phyloP scores from a whole-genome alignment of 1,140 invertebrate species.

The Spodoptera litura region DNA sequence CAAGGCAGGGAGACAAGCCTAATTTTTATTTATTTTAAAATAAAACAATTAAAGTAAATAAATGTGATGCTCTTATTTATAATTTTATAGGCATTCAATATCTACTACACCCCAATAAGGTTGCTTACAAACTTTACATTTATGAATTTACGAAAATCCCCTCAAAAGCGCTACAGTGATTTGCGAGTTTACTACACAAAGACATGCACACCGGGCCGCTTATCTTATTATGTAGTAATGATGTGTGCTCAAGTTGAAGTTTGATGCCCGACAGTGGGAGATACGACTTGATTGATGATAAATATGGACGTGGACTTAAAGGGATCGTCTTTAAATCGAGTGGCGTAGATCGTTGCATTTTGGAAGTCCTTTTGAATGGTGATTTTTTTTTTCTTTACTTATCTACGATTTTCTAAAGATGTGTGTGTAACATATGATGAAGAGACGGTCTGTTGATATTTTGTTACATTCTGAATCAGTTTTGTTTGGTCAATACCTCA shows the following conservation, averaged over 20 bases:
- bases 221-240: conserved; percentile 36
- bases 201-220: neutral
- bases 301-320: conserved; percentile 19
- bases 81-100: neutral
- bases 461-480: no score
- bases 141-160: conserved; percentile 18
- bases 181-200: conserved; percentile 23
- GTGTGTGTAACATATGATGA: no score
- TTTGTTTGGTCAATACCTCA: no score
- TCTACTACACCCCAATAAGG: neutral
- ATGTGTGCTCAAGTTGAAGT: conserved; percentile 28
- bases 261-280: conserved; percentile 17
- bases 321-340: neutral
- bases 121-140: neutral
- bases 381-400: no score
- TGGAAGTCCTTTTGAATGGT: no score
- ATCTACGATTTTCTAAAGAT: no score
- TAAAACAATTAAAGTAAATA: no score
- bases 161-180: conserved; percentile 31
- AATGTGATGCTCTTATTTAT: no score
- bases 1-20: no score
- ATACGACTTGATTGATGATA: conserved; percentile 35
- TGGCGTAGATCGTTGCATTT: neutral
- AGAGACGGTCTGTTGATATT: no score
- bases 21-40: no score